phyloP scores from a whole-genome alignment of 2,113 vertebrate species.

The Podocnemis expansa region DNA sequence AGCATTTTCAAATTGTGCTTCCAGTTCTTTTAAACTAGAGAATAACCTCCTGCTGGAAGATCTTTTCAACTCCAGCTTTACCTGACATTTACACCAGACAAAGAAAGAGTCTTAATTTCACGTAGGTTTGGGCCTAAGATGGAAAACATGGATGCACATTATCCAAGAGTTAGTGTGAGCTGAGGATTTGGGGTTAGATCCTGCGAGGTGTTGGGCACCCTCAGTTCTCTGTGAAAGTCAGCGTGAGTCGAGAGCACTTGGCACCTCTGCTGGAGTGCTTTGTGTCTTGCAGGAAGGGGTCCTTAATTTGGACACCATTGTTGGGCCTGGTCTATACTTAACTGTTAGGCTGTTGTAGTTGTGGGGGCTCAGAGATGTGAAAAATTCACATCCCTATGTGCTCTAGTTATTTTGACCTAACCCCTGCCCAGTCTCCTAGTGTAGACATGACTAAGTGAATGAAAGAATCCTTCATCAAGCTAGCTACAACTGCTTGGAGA shows the following conservation, averaged over 20 bases:
- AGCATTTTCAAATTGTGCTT: constrained; percentile 57
- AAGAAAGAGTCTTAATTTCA: neutral
- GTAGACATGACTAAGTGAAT: neutral
- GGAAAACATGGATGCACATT: neutral
- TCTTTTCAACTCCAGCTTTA: constrained; percentile 33
- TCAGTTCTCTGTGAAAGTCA: neutral
- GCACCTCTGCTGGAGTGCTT: neutral
- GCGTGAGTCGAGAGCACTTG: neutral
- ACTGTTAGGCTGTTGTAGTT: neutral
- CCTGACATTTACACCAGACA: neutral
- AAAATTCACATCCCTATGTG: neutral
- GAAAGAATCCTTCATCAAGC: neutral
- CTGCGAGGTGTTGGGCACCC: neutral
- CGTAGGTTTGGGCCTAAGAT: fast-evolving
- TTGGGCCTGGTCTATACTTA: neutral
- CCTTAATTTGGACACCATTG: neutral
- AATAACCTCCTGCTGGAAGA: constrained; percentile 7
- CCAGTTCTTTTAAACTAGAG: constrained; percentile 53
- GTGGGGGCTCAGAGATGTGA: neutral
- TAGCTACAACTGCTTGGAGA: neutral
- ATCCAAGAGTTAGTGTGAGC: neutral
- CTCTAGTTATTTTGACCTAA: neutral
- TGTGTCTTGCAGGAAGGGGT: neutral
- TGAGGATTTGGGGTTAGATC: neutral
- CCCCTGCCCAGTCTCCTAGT: neutral